Evolutionary conservation across 2,797 vertebrate species (phyloP), one percentile per base, ranked within the genome.

Genomic region (Schizopygopsis pylzovi): DNA sequence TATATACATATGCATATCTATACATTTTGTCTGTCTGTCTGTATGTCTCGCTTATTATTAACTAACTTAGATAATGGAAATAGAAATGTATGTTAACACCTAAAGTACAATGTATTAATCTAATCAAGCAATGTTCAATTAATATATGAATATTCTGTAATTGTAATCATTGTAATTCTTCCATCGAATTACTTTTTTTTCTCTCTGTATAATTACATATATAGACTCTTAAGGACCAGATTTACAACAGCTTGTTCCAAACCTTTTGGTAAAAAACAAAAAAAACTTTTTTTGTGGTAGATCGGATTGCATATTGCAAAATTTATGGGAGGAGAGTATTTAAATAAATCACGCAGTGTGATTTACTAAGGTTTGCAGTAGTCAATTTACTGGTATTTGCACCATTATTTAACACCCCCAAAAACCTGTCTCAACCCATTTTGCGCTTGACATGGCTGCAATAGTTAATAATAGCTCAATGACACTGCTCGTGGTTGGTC

Each of bases 1-100:
- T 93, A 94, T 95, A 94, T 94, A 95, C 95, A 33, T 33, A 81
- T 87, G 49, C 79, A 86, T 81, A 86, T 85, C 93, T 92, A 89
- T 82, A 88, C 91, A 33, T 79, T 43, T 76, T 47, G 54, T 37
- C 22, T 43, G 39, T 37, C 41, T 25, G 5, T 65, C 25, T 84
- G 15, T 52, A 6, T 16, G 10, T 7, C 10, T 81, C 0, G 12
- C 25, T 47, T 43, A 75, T 76, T 61, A 18, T 33, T 15, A 72
- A 28, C 16, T 12, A 63, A 63, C 25, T 28, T 25, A 4, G n/a
- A 63, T 28, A 63, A 28, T 63, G 12, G 6, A 63, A 63, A 28
- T 28, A 63, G 25, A 33, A 65, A 33, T 63, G 22, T 6, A 16
- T 65, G 25, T 33, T 33, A 65, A 65, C 61, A 65, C 13, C 56